Evolutionary conservation across 1,140 invertebrate species (phyloP).

Genomic region (Mamestra configurata): DNA sequence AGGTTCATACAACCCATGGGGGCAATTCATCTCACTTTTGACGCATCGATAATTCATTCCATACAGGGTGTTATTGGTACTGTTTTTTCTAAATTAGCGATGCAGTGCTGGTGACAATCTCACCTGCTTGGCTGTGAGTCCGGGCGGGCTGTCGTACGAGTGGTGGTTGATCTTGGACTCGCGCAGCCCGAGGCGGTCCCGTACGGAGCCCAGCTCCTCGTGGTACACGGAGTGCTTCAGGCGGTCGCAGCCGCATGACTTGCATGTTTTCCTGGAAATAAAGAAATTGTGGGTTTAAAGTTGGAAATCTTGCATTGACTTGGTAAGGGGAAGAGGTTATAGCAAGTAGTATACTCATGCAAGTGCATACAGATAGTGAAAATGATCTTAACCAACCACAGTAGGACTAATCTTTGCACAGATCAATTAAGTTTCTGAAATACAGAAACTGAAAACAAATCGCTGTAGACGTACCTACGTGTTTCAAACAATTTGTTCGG

Average conservation of each 20-base stretch:
- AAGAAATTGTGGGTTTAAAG: constrained; percentile 4
- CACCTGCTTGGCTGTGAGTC: constrained; percentile 90
- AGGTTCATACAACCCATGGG: too few relatives aligned
- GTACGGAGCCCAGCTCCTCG: constrained; percentile 94
- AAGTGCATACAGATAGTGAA: background rate
- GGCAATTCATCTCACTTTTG: too few relatives aligned
- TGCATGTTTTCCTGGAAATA: constrained; percentile 93
- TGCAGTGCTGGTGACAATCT: background rate
- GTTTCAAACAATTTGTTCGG: too few relatives aligned
- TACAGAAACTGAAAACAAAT: too few relatives aligned
- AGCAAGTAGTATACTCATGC: too few relatives aligned
- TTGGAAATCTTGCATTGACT: background rate
- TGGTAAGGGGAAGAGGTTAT: too few relatives aligned
- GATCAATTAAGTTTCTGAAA: too few relatives aligned
- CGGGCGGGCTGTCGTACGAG: constrained; percentile 94
- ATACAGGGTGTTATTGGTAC: too few relatives aligned
- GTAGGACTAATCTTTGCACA: too few relatives aligned
- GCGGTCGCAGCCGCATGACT: constrained; percentile 95
- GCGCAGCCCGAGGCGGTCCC: constrained; percentile 93
- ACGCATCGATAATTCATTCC: too few relatives aligned
- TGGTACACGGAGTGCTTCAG: constrained; percentile 96
- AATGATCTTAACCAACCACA: background rate
- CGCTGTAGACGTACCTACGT: too few relatives aligned
- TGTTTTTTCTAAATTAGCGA: too few relatives aligned
- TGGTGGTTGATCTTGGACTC: constrained; percentile 86